These are phyloP conservation scores for Lycodopsis pacificus DNA, from an alignment of 2,797 vertebrate species.

Conservation along the genomic window DNA sequence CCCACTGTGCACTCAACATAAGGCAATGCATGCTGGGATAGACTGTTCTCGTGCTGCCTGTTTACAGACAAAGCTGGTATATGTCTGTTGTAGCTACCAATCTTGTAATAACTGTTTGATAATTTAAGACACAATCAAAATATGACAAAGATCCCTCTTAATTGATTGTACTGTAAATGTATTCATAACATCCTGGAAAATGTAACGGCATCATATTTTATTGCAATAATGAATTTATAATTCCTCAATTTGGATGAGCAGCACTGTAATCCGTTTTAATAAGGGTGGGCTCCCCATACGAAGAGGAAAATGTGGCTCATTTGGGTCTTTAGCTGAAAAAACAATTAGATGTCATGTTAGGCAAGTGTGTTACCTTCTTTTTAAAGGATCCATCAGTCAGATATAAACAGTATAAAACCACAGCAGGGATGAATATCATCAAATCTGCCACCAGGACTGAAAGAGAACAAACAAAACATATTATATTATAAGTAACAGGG, in stretches of 20 bases:
- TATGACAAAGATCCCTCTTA: conserved; percentile 15
- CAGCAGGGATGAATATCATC: conserved; percentile 93
- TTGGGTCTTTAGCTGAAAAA: conserved; percentile 27
- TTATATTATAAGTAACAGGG: background rate
- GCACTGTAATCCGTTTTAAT: conserved; percentile 35
- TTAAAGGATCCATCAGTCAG: conserved; percentile 88
- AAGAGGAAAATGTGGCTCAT: conserved; percentile 13
- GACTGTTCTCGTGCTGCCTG: background rate
- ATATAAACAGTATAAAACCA: conserved; percentile 90
- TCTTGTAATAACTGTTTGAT: conserved; percentile 13
- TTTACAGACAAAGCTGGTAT: background rate
- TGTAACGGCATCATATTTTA: conserved; percentile 22
- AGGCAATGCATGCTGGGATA: conserved; percentile 7
- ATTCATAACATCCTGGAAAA: conserved; percentile 37
- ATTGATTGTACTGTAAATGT: conserved; percentile 26
- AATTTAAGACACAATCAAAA: conserved; percentile 3
- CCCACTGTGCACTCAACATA: background rate
- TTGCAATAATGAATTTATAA: conserved; percentile 31
- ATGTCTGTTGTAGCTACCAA: background rate
- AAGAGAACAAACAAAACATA: conserved; percentile 44
- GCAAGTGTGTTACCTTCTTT: conserved; percentile 86
- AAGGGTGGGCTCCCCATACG: conserved; percentile 14
- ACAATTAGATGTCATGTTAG: conserved; percentile 10
- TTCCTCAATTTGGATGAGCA: conserved; percentile 18
- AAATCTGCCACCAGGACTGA: conserved; percentile 93